Percentiles rank a stretch among this genome's conserved stretches.
Conservation (phyloP, 2,888 invertebrate genomes). For the Pocota personata region DNA sequence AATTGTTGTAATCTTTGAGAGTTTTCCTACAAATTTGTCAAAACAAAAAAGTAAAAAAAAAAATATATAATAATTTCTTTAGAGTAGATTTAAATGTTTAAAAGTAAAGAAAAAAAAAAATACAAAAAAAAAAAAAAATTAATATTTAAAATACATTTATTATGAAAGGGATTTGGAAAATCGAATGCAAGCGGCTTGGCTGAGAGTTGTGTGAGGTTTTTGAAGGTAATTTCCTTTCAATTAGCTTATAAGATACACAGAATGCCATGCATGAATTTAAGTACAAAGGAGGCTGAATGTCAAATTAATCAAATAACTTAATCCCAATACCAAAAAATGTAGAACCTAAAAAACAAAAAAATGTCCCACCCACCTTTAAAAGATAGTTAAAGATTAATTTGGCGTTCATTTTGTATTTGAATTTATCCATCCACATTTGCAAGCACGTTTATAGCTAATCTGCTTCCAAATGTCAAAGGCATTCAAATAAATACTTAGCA, state of each 20-base stretch:
- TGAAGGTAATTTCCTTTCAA: conserved; percentile 1
- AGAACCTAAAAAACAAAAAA: background rate
- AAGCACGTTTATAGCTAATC: background rate
- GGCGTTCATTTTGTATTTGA: conserved; percentile 63
- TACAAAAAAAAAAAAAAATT: conserved; percentile 6
- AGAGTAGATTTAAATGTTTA: conserved; percentile 61
- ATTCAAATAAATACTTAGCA: conserved; percentile 1
- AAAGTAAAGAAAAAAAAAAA: conserved; percentile 25
- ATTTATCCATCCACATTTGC: conserved; percentile 49
- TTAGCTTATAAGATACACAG: background rate
- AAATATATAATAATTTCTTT: conserved; percentile 18
- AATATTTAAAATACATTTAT: conserved; percentile 74
- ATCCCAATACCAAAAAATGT: background rate
- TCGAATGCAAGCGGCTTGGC: background rate
- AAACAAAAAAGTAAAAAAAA: conserved; percentile 1
- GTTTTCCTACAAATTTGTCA: conserved; percentile 37
- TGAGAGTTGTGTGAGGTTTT: conserved; percentile 23
- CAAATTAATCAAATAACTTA: conserved; percentile 54
- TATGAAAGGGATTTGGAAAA: conserved; percentile 2
- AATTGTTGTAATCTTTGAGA: conserved; percentile 54
- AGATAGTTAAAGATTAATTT: conserved; percentile 54
- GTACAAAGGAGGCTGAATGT: conserved; percentile 69
- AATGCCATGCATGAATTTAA: conserved; percentile 57
- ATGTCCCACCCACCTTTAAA: background rate
- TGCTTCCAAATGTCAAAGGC: conserved; percentile 3